Percentiles rank a stretch among this genome's conserved stretches.
These are phyloP conservation scores for Calameuta pallipes DNA, from an alignment of 2,888 invertebrate species.

Conservation along the genomic window DNA sequence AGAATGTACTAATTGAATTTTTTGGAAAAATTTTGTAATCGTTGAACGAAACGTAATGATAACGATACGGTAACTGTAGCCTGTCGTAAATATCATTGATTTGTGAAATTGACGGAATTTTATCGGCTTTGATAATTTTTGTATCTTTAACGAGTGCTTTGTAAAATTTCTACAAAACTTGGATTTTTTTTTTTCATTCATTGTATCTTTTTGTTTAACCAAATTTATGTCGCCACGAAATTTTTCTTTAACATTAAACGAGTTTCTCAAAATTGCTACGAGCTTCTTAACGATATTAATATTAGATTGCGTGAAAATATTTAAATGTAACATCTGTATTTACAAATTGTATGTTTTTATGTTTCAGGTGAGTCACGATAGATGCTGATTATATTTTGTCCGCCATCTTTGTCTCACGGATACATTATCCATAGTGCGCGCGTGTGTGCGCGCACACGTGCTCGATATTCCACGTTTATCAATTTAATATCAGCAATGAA, in stretches of 20 bases:
- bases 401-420: background rate
- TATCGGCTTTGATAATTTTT: too few relatives aligned
- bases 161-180: too few relatives aligned
- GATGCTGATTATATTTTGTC: slow-evolving; percentile 4
- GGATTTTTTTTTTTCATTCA: too few relatives aligned
- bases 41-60: too few relatives aligned
- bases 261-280: background rate
- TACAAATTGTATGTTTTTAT: slow-evolving; percentile 15
- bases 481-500: background rate
- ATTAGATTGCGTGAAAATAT: background rate
- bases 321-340: background rate
- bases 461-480: slow-evolving; percentile 17
- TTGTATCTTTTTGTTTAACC: background rate
- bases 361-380: slow-evolving; percentile 35
- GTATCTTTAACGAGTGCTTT: too few relatives aligned
- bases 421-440: background rate
- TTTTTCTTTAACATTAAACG: background rate
- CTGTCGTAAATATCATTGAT: too few relatives aligned
- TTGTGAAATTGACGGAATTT: too few relatives aligned
- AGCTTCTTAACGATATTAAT: background rate
- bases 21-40: too few relatives aligned
- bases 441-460: background rate
- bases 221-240: background rate
- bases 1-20: too few relatives aligned
- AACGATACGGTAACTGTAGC: too few relatives aligned